Conservation (phyloP, 2,797 vertebrate species). For the Falco berigora region DNA sequence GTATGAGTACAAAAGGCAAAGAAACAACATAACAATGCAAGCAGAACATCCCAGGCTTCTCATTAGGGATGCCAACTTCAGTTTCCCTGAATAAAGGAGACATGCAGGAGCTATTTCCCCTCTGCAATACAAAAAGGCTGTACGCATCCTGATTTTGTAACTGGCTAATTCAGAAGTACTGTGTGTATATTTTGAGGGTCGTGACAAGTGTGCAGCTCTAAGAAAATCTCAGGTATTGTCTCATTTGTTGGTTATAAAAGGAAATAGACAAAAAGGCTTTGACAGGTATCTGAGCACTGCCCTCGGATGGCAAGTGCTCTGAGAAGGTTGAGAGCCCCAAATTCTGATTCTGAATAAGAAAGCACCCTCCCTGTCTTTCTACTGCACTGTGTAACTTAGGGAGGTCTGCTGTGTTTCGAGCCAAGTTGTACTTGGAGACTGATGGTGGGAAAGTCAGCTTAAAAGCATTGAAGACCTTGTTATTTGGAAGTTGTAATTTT, state of each 20-base stretch:
- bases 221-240: background rate
- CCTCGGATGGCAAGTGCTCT: background rate
- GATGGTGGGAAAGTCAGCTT: background rate
- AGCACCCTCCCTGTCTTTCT: background rate
- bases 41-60: background rate
- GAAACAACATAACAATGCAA: background rate
- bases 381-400: background rate
- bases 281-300: background rate
- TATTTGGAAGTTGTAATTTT: background rate
- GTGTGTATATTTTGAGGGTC: background rate
- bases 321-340: background rate
- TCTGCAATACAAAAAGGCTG: background rate
- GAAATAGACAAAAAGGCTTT: background rate
- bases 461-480: background rate
- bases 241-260: background rate
- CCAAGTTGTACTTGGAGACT: background rate
- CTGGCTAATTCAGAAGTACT: background rate
- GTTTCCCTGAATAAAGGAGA: background rate
- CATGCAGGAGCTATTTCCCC: background rate
- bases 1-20: background rate
- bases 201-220: background rate
- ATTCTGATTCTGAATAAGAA: background rate
- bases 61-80: background rate
- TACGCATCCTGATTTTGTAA: background rate
- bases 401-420: background rate